phyloP scores from a whole-genome alignment of 2,888 invertebrate species.

The Cynaeus angustus region DNA sequence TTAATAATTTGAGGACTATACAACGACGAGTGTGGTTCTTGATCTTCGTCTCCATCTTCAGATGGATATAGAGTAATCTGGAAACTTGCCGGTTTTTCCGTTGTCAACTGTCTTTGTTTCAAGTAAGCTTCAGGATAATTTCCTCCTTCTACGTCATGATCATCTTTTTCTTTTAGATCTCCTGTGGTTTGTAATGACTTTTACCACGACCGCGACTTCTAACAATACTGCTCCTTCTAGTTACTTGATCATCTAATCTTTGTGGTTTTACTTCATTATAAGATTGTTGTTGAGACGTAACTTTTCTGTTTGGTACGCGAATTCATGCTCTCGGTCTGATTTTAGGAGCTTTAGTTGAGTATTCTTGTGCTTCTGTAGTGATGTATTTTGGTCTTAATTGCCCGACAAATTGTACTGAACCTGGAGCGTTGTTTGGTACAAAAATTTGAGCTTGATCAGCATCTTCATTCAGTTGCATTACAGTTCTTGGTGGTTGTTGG shows the following conservation, averaged over 20 bases:
- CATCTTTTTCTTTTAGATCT: slow-evolving; percentile 59
- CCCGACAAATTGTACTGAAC: slow-evolving; percentile 64
- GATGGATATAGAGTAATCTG: slow-evolving; percentile 68
- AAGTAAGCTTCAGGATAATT: slow-evolving; percentile 69
- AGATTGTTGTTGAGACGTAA: slow-evolving; percentile 39
- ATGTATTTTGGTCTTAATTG: slow-evolving; percentile 67
- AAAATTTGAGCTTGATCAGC: slow-evolving; percentile 15
- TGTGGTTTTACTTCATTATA: slow-evolving; percentile 50
- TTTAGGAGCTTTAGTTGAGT: slow-evolving; percentile 54
- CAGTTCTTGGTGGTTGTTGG: slow-evolving; percentile 28
- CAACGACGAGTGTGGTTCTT: slow-evolving; percentile 75
- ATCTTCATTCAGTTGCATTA: slow-evolving; percentile 26
- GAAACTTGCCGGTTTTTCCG: slow-evolving; percentile 68
- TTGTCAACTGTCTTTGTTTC: slow-evolving; percentile 57
- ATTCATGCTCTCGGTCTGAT: slow-evolving; percentile 56
- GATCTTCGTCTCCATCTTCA: slow-evolving; percentile 71
- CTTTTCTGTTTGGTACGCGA: slow-evolving; percentile 53
- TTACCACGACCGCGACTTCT: slow-evolving; percentile 72
- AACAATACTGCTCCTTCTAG: slow-evolving; percentile 53
- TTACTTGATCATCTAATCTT: slow-evolving; percentile 54
- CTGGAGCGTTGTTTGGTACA: slow-evolving; percentile 25
- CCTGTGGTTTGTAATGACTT: slow-evolving; percentile 73
- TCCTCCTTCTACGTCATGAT: slow-evolving; percentile 72
- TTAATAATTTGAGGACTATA: slow-evolving; percentile 69
- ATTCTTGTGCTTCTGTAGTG: slow-evolving; percentile 42